A percentile compares a stretch with the other conserved stretches of the same genome.
Evolutionary conservation across 2,888 invertebrate species (phyloP).

Genomic region (Mesochorus sp.): DNA sequence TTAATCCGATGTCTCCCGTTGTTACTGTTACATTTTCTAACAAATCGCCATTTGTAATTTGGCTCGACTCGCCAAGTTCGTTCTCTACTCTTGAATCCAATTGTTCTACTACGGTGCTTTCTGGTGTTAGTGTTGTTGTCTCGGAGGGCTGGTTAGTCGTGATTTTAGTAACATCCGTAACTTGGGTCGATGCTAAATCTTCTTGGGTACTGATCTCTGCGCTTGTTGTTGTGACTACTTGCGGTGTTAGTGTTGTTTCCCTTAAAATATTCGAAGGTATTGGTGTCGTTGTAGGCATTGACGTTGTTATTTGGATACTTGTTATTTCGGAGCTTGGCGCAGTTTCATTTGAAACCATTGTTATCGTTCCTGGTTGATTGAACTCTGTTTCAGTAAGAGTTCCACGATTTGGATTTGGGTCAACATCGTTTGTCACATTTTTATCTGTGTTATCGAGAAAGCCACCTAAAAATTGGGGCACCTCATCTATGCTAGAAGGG

Average conservation of each 20-base stretch:
- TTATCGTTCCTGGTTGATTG: slow-evolving; percentile 35
- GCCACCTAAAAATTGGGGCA: slow-evolving; percentile 67
- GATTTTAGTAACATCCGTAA: slow-evolving; percentile 57
- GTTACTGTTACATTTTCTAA: slow-evolving; percentile 47
- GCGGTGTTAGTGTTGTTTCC: slow-evolving; percentile 57
- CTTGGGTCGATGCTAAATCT: slow-evolving; percentile 45
- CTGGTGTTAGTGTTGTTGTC: slow-evolving; percentile 60
- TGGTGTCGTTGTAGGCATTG: slow-evolving; percentile 46
- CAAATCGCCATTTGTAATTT: slow-evolving; percentile 3
- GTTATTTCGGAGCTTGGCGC: slow-evolving; percentile 41
- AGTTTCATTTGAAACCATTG: slow-evolving; percentile 34
- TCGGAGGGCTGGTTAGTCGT: slow-evolving; percentile 66
- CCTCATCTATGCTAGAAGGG: slow-evolving; percentile 52
- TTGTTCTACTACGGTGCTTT: slow-evolving; percentile 52
- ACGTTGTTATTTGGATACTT: slow-evolving; percentile 51
- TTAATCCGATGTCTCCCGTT: slow-evolving; percentile 57
- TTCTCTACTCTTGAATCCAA: slow-evolving; percentile 41
- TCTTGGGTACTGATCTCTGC: slow-evolving; percentile 19
- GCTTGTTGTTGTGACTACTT: slow-evolving; percentile 5
- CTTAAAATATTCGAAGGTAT: slow-evolving; percentile 39
- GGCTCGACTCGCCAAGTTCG: slow-evolving; percentile 14
- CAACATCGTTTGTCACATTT: slow-evolving; percentile 58
- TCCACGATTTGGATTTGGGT: not conserved
- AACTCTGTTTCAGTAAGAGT: slow-evolving; percentile 17
- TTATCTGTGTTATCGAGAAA: slow-evolving; percentile 70